Conservation (phyloP, 2,888 invertebrate species). For the Cephonodes hylas region DNA sequence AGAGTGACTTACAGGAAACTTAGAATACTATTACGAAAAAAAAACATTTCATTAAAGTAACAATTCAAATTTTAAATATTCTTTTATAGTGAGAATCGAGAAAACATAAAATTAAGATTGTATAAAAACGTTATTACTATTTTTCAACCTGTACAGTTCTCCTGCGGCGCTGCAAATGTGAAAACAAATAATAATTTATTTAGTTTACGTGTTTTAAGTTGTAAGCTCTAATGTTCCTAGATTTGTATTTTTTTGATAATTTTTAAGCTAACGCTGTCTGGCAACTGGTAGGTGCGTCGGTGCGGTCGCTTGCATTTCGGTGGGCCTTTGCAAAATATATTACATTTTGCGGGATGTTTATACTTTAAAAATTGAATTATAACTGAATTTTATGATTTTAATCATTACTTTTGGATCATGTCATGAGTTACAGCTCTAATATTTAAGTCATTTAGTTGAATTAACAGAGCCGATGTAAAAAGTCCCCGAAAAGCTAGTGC, state of each 20-base stretch:
- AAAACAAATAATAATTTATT: conserved; percentile 56
- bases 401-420: too few relatives aligned
- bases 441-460: not conserved
- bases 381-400: too few relatives aligned
- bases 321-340: not conserved
- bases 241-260: conserved; percentile 63
- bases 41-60: too few relatives aligned
- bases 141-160: not conserved
- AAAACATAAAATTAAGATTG: too few relatives aligned
- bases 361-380: not conserved
- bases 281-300: not conserved
- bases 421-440: not conserved
- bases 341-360: not conserved
- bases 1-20: not conserved
- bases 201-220: conserved; percentile 57
- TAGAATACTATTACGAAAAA: too few relatives aligned
- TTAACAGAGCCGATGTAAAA: not conserved
- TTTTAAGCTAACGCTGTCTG: conserved; percentile 21
- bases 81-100: too few relatives aligned
- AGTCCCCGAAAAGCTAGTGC: not conserved
- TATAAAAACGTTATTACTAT: not conserved
- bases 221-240: conserved; percentile 79
- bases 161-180: conserved; percentile 5
- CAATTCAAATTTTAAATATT: too few relatives aligned
- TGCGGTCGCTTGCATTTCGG: not conserved